Evolutionary conservation across 2,113 vertebrate species (phyloP).

Genomic region (Melanotaenia duboulayi): DNA sequence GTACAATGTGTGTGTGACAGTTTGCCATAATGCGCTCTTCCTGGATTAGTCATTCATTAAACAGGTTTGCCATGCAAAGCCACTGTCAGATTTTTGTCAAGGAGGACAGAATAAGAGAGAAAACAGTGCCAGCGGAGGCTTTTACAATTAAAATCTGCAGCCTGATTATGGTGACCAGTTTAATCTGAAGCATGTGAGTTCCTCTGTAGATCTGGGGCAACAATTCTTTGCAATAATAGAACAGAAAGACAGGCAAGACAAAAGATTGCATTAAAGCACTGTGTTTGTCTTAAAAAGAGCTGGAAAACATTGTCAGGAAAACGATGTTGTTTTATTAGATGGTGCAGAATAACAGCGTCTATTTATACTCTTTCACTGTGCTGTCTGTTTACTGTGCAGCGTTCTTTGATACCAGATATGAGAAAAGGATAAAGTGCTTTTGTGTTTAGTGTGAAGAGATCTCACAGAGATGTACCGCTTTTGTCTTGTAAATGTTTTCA

Average conservation of each 20-base stretch:
- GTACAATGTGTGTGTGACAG: conserved; percentile 85
- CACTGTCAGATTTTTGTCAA: conserved; percentile 87
- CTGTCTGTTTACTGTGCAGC: conserved; percentile 44
- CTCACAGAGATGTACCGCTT: conserved; percentile 53
- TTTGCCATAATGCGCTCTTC: conserved; percentile 83
- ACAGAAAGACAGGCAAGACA: conserved; percentile 73
- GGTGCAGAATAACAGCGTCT: conserved; percentile 73
- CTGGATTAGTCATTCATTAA: conserved; percentile 86
- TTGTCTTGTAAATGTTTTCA: conserved; percentile 43
- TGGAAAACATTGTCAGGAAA: conserved; percentile 65
- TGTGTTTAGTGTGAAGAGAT: conserved; percentile 60
- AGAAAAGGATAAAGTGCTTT: conserved; percentile 47
- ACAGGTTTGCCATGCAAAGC: conserved; percentile 87
- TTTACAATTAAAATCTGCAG: conserved; percentile 81
- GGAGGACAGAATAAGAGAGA: conserved; percentile 70
- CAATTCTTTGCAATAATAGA: conserved; percentile 73
- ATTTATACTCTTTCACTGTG: conserved; percentile 71
- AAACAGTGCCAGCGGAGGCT: conserved; percentile 72
- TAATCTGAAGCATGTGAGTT: conserved; percentile 81
- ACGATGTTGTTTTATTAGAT: conserved; percentile 74
- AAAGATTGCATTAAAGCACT: conserved; percentile 69
- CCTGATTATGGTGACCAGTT: conserved; percentile 77
- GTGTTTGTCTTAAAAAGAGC: conserved; percentile 72
- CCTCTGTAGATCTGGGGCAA: conserved; percentile 71
- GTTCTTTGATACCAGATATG: conserved; percentile 42